Evolutionary conservation across 2,888 invertebrate species (phyloP), one percentile per base, ranked within the genome.

Genomic region (Rhagonycha lutea): DNA sequence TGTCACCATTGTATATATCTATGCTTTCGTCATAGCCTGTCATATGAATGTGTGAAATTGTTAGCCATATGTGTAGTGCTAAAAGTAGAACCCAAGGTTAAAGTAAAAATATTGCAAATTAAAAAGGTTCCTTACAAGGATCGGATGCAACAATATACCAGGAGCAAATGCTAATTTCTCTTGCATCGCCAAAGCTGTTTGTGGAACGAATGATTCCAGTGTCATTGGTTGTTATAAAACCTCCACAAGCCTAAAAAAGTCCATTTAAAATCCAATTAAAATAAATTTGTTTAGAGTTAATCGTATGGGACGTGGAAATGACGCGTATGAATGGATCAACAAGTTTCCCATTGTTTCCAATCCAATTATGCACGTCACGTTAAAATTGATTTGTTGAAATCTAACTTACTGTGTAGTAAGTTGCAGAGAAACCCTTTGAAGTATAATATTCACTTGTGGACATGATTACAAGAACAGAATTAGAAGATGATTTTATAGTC

Each of bases 381-480:
- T n/a, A n/a, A n/a, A n/a, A n/a, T n/a, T n/a, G n/a, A n/a, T n/a
- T n/a, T n/a, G n/a, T n/a, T n/a, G n/a, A n/a, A 24, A 0, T 4
- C 11, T 11, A 11, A 62, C 83, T 85, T 86, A 91, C 92, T 82
- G 89, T 89, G 68, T 87, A 89, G 88, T 91, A 94, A 68, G 90
- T 90, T 3, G 95, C 93, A 29, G 82, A 91, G 85, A 98, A 98
- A 10, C 98, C 98, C 88, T 93, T 94, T 0, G 91, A 91, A 28
- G 91, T 88, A 2, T 91, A 86, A 7, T 87, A 86, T 3, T 84
- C 86, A 84, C 94, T 91, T 0, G 92, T 90, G 73, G 89, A 89
- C 86, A 96, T 92, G 65, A 92, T 91, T 4, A 98, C 85, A 10
- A 91, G 86, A 82, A 96, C 88, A 75, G 89, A 86, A 87, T 94